Conservation (phyloP, 2,113 vertebrate genomes). For the Pampusana beccarii region DNA sequence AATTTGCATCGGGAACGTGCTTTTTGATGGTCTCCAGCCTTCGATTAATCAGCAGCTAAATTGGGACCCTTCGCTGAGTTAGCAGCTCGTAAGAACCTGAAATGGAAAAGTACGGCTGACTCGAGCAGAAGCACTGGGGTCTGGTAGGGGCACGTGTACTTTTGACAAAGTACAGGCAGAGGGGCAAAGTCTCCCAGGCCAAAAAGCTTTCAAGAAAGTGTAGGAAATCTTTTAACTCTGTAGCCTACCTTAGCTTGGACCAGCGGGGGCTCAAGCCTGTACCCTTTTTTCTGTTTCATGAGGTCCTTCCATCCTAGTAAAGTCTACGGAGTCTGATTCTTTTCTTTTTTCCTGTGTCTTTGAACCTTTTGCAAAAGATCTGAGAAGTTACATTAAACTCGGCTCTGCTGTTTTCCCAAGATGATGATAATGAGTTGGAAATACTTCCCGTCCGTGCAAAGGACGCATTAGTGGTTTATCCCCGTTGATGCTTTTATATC, state of each 20-base stretch:
- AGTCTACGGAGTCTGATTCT: background rate
- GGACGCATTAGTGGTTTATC: background rate
- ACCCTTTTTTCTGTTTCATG: fast-evolving
- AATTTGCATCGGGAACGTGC: background rate
- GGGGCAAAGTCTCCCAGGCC: background rate
- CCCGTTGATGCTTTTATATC: background rate
- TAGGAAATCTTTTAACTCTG: background rate
- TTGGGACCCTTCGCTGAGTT: background rate
- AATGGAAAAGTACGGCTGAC: background rate
- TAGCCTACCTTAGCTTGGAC: fast-evolving
- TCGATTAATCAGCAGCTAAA: slow-evolving; percentile 21
- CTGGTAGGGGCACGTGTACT: fast-evolving
- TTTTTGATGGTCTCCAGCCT: background rate
- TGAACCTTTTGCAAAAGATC: background rate
- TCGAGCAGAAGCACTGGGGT: fast-evolving
- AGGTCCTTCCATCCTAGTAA: background rate
- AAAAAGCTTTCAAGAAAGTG: background rate
- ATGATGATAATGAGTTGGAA: background rate
- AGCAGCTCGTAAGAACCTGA: background rate
- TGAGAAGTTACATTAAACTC: background rate
- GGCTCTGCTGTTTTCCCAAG: background rate
- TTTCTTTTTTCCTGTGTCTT: fast-evolving
- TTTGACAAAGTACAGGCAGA: background rate
- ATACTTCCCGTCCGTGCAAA: background rate
- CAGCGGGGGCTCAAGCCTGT: background rate